Conservation (phyloP, 2,888 invertebrate genomes). For the Heliconius ethilla region DNA sequence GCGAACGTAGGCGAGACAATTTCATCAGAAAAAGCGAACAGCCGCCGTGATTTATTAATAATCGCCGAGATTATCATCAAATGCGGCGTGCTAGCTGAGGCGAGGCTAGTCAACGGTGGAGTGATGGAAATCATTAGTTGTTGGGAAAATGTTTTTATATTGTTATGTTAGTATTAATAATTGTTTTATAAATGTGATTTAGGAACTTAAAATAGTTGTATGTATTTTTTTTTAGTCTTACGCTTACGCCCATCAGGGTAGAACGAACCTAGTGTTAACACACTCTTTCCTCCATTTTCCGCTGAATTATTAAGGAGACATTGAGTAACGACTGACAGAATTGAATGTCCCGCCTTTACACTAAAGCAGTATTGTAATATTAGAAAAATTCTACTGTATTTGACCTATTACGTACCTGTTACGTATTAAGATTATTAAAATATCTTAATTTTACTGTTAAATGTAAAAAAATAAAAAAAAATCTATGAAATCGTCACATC, state of each 20-base stretch:
- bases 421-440: too few relatives aligned
- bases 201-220: not conserved
- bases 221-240: not conserved
- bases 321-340: too few relatives aligned
- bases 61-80: conserved; percentile 70
- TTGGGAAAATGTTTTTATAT: conserved; percentile 4
- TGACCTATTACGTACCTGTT: too few relatives aligned
- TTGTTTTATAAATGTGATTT: not conserved
- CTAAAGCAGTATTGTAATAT: too few relatives aligned
- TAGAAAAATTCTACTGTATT: too few relatives aligned
- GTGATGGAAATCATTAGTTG: conserved; percentile 29
- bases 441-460: not conserved
- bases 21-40: conserved; percentile 51
- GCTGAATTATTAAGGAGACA: too few relatives aligned
- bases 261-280: too few relatives aligned
- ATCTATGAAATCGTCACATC: conserved; percentile 51
- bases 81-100: conserved; percentile 50
- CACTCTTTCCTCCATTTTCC: too few relatives aligned
- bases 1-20: conserved; percentile 58
- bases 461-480: not conserved
- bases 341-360: too few relatives aligned
- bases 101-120: conserved; percentile 17
- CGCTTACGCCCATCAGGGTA: too few relatives aligned
- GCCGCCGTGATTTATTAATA: conserved; percentile 68
- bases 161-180: not conserved